phyloP scores from a whole-genome alignment of 2,888 invertebrate genomes.

The Cecidostiba fungosa region DNA sequence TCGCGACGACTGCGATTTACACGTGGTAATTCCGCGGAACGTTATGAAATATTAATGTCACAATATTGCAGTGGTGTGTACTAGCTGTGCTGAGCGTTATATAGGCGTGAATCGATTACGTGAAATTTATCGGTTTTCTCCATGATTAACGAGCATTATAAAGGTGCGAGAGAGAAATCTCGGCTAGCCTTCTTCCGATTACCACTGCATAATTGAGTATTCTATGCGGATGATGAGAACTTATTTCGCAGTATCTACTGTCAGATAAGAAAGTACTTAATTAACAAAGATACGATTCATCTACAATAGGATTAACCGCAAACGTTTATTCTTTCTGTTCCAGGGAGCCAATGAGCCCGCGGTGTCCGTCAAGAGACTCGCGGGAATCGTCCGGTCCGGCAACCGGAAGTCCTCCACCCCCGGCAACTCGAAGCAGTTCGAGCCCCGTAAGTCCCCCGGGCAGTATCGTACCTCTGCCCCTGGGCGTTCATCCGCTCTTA shows the following conservation, averaged over 20 bases:
- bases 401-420: constrained; percentile 87
- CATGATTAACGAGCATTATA: constrained; percentile 65
- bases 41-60: constrained; percentile 71
- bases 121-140: constrained; percentile 67
- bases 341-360: constrained; percentile 89
- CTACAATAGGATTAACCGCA: too few relatives aligned
- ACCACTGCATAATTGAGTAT: constrained; percentile 6
- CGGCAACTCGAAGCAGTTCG: constrained; percentile 81
- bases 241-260: too few relatives aligned
- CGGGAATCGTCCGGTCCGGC: constrained; percentile 84
- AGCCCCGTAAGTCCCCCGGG: constrained; percentile 85
- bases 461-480: constrained; percentile 85
- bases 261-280: too few relatives aligned
- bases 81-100: too few relatives aligned
- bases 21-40: constrained; percentile 61
- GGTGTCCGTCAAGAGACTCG: constrained; percentile 92
- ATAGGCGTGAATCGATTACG: constrained; percentile 69
- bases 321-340: constrained; percentile 79
- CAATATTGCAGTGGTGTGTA: constrained; percentile 58
- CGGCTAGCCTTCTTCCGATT: constrained; percentile 30
- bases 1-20: constrained; percentile 37
- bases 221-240: neutral
- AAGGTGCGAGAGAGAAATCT: constrained; percentile 33
- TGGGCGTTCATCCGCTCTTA: constrained; percentile 85
- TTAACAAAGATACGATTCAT: too few relatives aligned